These are phyloP conservation scores for Muscicapa adusta DNA, from an alignment of 2,113 vertebrate genomes.

Conservation along the genomic window DNA sequence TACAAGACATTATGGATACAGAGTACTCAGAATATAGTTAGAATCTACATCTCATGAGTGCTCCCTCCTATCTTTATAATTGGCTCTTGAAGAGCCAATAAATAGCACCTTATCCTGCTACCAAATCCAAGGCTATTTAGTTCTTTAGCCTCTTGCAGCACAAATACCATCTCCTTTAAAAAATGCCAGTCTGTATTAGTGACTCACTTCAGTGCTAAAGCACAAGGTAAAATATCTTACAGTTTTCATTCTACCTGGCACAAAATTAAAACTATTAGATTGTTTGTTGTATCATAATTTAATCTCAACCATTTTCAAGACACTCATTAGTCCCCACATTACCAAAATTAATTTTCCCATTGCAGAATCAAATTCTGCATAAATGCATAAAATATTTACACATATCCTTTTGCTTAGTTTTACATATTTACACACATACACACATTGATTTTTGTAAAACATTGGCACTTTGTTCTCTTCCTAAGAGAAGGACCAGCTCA, in stretches of 20 bases:
- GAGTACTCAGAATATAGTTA: neutral
- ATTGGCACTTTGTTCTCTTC: neutral
- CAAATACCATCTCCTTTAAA: neutral
- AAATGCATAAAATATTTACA: neutral
- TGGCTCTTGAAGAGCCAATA: neutral
- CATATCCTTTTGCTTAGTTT: no score
- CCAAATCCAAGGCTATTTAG: neutral
- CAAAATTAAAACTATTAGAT: neutral
- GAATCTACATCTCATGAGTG: neutral
- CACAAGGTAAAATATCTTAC: neutral
- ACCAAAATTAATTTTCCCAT: neutral
- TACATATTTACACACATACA: neutral
- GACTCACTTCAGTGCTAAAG: neutral
- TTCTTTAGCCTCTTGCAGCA: neutral
- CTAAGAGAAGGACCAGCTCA: neutral
- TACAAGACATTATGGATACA: neutral
- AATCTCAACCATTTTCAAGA: neutral
- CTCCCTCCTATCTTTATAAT: neutral
- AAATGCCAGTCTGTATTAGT: neutral
- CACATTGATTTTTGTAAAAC: neutral
- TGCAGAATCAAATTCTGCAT: neutral
- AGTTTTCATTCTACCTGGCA: neutral
- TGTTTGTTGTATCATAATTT: neutral
- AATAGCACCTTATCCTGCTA: neutral
- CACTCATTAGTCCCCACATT: neutral